phyloP scores from a whole-genome alignment of 64 coral and sea anemone genomes.

The Pocillopora verrucosa region DNA sequence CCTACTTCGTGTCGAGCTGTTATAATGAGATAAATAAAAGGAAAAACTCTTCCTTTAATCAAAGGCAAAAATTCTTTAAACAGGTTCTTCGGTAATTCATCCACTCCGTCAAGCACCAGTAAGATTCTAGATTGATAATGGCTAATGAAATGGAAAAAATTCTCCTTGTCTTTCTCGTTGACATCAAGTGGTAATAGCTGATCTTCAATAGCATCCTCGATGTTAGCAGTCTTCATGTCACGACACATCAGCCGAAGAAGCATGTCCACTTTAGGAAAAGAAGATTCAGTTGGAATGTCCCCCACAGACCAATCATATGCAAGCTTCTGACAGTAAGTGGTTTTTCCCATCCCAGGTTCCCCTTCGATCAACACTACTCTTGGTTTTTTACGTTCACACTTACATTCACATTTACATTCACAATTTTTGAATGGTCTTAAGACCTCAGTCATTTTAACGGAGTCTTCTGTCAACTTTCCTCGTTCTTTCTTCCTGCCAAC shows the following conservation, averaged over 20 bases:
- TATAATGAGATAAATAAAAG: neutral
- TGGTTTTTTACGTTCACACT: neutral
- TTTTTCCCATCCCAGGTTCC: neutral
- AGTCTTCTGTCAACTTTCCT: slow-evolving; percentile 8
- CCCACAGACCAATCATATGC: slow-evolving; percentile 41
- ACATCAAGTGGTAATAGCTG: slow-evolving; percentile 34
- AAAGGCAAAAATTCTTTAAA: neutral
- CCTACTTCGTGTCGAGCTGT: slow-evolving; percentile 22
- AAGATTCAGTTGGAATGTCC: neutral
- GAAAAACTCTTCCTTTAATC: neutral
- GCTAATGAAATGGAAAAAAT: slow-evolving; percentile 9
- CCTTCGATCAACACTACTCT: slow-evolving; percentile 49
- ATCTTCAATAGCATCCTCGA: slow-evolving; percentile 13
- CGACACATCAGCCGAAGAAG: slow-evolving; percentile 24
- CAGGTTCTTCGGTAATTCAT: neutral
- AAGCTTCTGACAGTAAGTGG: too few relatives aligned
- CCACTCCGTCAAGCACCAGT: slow-evolving; percentile 39
- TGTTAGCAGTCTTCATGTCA: slow-evolving; percentile 33
- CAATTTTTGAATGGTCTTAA: slow-evolving; percentile 28
- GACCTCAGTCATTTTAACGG: slow-evolving; percentile 18
- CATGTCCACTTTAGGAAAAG: slow-evolving; percentile 49
- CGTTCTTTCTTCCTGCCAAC: slow-evolving; percentile 23
- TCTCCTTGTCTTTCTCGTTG: neutral
- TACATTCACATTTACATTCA: too few relatives aligned
- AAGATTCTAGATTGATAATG: slow-evolving; percentile 17